Conservation (phyloP, 1,140 invertebrate species). For the Teleopsis dalmanni region DNA sequence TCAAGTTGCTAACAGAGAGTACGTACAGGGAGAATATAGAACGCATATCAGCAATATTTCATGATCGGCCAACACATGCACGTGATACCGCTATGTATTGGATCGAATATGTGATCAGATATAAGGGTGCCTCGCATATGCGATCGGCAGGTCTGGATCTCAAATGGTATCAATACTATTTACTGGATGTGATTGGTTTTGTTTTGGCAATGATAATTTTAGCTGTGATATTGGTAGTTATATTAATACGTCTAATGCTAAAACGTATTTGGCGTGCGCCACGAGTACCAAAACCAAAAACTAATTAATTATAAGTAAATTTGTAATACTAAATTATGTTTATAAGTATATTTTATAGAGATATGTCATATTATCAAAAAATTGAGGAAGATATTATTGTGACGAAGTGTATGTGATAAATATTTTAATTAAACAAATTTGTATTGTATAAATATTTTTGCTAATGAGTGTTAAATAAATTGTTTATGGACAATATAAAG, state of each 20-base stretch:
- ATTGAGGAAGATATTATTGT: no score
- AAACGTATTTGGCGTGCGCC: no score
- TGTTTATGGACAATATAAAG: no score
- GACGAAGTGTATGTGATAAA: no score
- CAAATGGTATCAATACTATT: conserved; percentile 53
- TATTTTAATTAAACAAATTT: no score
- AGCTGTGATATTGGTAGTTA: background rate
- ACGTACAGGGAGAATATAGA: conserved; percentile 44
- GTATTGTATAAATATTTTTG: no score
- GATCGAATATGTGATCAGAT: conserved; percentile 55
- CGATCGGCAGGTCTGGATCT: conserved; percentile 50
- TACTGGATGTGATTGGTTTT: conserved; percentile 51
- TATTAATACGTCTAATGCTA: background rate
- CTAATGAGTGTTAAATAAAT: no score
- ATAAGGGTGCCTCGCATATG: conserved; percentile 52
- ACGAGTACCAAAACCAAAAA: no score
- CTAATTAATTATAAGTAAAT: no score
- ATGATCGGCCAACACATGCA: conserved; percentile 48
- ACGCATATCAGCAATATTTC: conserved; percentile 45
- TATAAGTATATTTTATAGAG: no score
- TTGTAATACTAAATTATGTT: no score
- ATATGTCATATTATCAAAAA: no score
- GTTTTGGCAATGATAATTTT: background rate
- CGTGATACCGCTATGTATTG: conserved; percentile 53
- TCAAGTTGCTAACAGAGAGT: conserved; percentile 43